phyloP scores from a whole-genome alignment of 2,888 invertebrate species.

The Polymixis flavicincta region DNA sequence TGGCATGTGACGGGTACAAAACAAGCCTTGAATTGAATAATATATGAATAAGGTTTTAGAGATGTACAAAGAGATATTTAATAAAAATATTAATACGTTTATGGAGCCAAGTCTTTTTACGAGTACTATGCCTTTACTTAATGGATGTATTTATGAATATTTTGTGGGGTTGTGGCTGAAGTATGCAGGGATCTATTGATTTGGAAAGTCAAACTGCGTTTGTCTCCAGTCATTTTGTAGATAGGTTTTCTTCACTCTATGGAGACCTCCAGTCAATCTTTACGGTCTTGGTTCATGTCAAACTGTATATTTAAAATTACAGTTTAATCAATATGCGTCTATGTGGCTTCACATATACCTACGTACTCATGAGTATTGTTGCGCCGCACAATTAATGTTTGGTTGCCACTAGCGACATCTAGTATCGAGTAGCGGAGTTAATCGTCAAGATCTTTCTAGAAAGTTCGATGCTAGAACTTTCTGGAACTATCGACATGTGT shows the following conservation, averaged over 20 bases:
- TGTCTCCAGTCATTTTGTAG: neutral
- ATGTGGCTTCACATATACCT: no score
- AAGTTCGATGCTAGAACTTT: no score
- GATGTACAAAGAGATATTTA: constrained; percentile 25
- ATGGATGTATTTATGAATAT: constrained; percentile 25
- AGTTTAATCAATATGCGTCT: no score
- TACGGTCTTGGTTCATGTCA: neutral
- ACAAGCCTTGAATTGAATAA: constrained; percentile 45
- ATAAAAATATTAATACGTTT: constrained; percentile 41
- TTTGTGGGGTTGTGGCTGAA: neutral
- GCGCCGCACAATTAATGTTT: no score
- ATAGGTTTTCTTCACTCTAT: neutral
- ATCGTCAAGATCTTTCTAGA: no score
- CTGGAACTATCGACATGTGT: no score
- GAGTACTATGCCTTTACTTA: constrained; percentile 15
- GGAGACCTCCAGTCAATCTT: neutral
- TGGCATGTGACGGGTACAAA: constrained; percentile 37
- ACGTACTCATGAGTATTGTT: no score
- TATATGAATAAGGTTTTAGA: constrained; percentile 47
- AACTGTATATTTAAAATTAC: no score
- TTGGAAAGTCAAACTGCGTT: neutral
- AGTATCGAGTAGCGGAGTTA: no score
- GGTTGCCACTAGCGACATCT: no score
- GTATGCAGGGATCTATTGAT: neutral
- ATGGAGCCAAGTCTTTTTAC: constrained; percentile 35